A percentile compares a stretch with the other conserved stretches of the same genome.
Conservation (phyloP, 2,888 invertebrate genomes). For the Eumerus sabulonum region DNA sequence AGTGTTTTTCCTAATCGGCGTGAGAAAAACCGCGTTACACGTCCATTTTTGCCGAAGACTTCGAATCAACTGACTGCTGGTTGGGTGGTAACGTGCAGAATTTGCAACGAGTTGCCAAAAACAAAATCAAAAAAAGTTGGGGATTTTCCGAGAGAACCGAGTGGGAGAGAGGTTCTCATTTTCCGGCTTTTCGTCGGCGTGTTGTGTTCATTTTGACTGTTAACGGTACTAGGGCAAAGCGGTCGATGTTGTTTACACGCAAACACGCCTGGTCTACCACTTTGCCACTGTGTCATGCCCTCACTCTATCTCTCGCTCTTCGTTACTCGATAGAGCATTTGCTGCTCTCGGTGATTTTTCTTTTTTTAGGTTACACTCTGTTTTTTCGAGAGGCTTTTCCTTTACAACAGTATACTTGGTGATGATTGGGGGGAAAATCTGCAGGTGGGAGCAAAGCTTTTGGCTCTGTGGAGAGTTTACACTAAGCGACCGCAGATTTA, state of each 20-base stretch:
- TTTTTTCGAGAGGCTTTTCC: too few species aligned
- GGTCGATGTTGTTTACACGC: constrained; percentile 66
- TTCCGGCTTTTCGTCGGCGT: constrained; percentile 57
- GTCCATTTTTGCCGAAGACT: constrained; percentile 65
- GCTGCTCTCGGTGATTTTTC: too few species aligned
- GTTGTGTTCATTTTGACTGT: constrained; percentile 23
- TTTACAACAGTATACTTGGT: not conserved
- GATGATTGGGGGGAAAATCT: not conserved
- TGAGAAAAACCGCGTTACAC: constrained; percentile 62
- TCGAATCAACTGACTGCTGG: constrained; percentile 61
- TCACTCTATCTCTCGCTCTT: too few species aligned
- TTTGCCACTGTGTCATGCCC: too few species aligned
- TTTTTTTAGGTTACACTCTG: too few species aligned
- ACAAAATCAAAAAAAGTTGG: constrained; percentile 30
- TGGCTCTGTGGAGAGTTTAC: constrained; percentile 40
- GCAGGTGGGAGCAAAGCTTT: constrained; percentile 3
- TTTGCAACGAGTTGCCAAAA: constrained; percentile 60
- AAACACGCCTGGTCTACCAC: constrained; percentile 23
- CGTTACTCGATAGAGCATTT: too few species aligned
- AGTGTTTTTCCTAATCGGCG: constrained; percentile 32
- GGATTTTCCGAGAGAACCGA: constrained; percentile 33
- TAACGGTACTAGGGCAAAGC: constrained; percentile 28
- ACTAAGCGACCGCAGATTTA: constrained; percentile 2
- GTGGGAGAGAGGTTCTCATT: constrained; percentile 35
- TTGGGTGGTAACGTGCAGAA: constrained; percentile 58